Conservation (phyloP, 1,140 invertebrate species). For the Calycopis cecrops region DNA sequence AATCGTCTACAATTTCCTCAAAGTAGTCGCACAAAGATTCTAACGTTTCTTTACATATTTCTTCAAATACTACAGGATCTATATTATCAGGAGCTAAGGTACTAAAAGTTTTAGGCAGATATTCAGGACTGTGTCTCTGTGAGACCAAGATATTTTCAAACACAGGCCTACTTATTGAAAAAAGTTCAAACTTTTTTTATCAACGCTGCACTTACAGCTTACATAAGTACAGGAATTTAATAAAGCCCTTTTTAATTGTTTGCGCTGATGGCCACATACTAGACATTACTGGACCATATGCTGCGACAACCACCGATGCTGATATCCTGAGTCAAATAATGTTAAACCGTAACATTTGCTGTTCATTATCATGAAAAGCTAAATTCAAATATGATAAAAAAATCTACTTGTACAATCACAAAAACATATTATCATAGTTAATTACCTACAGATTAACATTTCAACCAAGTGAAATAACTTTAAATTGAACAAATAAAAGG, state of each 20-base stretch:
- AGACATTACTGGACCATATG: too few relatives aligned
- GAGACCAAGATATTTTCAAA: constrained; percentile 21
- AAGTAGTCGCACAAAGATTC: constrained; percentile 89
- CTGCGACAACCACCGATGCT: too few relatives aligned
- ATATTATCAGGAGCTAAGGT: constrained; percentile 45
- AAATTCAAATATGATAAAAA: too few relatives aligned
- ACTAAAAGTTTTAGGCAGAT: constrained; percentile 34
- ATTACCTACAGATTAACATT: constrained; percentile 4
- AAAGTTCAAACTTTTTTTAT: too few relatives aligned
- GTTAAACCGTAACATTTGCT: too few relatives aligned
- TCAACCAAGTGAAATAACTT: not conserved
- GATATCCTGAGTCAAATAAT: too few relatives aligned
- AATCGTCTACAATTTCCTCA: constrained; percentile 85
- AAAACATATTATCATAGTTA: constrained; percentile 2
- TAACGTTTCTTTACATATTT: constrained; percentile 86
- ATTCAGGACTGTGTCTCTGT: constrained; percentile 16
- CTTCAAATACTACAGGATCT: constrained; percentile 80
- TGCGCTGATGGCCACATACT: too few relatives aligned
- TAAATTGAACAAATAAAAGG: too few relatives aligned
- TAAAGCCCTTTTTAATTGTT: too few relatives aligned
- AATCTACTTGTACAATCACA: not conserved
- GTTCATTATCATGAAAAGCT: too few relatives aligned
- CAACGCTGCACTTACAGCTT: too few relatives aligned
- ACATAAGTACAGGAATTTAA: too few relatives aligned
- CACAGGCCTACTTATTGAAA: constrained; percentile 26